Percentiles rank a stretch among this genome's conserved stretches.
phyloP scores from a whole-genome alignment of 2,888 invertebrate genomes.

The Amiota minor region DNA sequence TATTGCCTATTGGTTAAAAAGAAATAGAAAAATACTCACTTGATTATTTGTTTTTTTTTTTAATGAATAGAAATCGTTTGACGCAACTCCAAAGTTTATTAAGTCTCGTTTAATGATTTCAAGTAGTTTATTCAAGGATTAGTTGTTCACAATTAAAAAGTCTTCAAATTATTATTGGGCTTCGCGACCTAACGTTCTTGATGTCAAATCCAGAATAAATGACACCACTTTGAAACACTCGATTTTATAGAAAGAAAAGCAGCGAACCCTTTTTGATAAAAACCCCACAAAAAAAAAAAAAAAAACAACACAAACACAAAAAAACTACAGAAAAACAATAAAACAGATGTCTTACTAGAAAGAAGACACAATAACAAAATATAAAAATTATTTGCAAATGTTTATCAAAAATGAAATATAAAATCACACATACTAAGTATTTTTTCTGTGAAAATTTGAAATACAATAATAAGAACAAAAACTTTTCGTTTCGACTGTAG shows the following conservation, averaged over 20 bases:
- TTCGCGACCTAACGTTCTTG: background rate
- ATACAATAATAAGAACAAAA: background rate
- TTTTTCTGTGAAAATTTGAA: background rate
- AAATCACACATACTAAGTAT: background rate
- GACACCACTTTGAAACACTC: conserved; percentile 10
- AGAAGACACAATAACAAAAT: background rate
- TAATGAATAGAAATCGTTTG: too few relatives aligned
- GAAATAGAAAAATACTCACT: background rate
- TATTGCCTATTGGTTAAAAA: background rate
- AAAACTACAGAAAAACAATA: background rate
- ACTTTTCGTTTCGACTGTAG: background rate
- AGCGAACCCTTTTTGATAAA: background rate
- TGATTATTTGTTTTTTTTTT: background rate
- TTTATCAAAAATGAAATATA: background rate
- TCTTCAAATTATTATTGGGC: too few relatives aligned
- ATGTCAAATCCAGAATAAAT: background rate
- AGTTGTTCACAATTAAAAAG: too few relatives aligned
- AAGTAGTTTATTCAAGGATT: too few relatives aligned
- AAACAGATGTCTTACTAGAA: background rate
- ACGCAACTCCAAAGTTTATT: too few relatives aligned
- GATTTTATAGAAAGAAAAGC: conserved; percentile 3
- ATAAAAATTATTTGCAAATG: conserved; percentile 8
- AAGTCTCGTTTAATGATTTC: too few relatives aligned
- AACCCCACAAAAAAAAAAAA: too few relatives aligned
- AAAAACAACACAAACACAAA: too few relatives aligned